These are phyloP conservation scores for Serilophus lunatus DNA, from an alignment of 2,113 vertebrate species.

Conservation along the genomic window DNA sequence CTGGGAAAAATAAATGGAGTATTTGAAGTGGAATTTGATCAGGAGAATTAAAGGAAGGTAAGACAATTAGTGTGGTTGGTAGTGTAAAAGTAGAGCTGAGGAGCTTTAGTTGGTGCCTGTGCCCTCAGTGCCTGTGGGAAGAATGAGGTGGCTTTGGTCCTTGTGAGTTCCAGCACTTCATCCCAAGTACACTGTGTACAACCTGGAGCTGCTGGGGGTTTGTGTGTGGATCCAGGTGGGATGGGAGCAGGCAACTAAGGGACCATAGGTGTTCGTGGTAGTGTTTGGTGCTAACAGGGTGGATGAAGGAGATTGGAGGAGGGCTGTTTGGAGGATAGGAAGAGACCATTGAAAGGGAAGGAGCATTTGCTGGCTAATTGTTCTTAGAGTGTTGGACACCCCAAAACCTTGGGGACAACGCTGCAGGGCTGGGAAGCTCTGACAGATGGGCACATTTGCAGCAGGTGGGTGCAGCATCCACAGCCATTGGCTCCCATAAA, in stretches of 20 bases:
- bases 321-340: fast-evolving
- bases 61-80: neutral
- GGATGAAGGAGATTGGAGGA: neutral
- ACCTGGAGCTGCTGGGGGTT: neutral
- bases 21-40: neutral
- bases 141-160: neutral
- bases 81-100: neutral
- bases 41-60: neutral
- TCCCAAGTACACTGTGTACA: neutral
- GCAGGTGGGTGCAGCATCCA: neutral
- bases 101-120: neutral
- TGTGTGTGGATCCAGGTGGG: fast-evolving
- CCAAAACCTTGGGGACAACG: fast-evolving
- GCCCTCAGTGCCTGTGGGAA: neutral
- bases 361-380: neutral
- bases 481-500: fast-evolving
- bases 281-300: fast-evolving
- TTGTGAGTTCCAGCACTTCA: neutral
- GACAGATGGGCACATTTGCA: neutral
- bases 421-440: neutral
- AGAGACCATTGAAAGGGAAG: neutral
- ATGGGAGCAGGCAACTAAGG: fast-evolving
- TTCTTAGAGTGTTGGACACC: neutral
- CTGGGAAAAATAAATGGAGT: neutral
- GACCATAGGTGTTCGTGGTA: neutral